Conservation (phyloP, 2,797 vertebrate species). For the Hipposideros larvatus region DNA sequence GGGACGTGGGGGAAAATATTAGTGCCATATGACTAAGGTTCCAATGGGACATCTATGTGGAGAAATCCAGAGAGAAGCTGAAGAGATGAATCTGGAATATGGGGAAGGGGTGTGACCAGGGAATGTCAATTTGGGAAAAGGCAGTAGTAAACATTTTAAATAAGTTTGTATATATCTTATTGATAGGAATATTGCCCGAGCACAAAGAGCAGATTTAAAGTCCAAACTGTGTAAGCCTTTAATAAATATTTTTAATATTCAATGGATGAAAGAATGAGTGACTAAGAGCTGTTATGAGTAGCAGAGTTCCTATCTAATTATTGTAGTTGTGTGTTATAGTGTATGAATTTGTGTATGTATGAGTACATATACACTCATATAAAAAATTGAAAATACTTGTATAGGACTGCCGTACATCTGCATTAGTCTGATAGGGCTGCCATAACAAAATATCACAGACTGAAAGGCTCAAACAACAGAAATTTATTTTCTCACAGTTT, state of each 20-base stretch:
- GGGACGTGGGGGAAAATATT: not conserved
- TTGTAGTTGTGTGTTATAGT: not conserved
- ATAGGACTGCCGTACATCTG: not conserved
- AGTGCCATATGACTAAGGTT: not conserved
- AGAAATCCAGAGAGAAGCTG: not conserved
- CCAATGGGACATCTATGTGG: not conserved
- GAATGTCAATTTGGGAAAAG: not conserved
- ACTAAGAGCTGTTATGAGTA: not conserved
- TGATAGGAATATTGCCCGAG: not conserved
- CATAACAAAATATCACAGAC: not conserved
- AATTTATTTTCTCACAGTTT: not conserved
- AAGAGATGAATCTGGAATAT: not conserved
- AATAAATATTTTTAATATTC: not conserved
- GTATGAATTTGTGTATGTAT: not conserved
- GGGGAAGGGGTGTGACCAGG: not conserved
- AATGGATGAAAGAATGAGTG: not conserved
- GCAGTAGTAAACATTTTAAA: not conserved
- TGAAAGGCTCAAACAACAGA: not conserved
- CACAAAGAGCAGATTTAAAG: conserved; percentile 8
- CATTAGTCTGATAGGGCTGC: not conserved
- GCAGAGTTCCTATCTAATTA: not conserved
- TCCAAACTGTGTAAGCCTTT: not conserved
- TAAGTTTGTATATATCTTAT: not conserved
- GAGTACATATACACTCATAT: not conserved
- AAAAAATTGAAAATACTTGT: not conserved